Evolutionary conservation across 2,888 invertebrate genomes (phyloP), one percentile per base, ranked within the genome.

Genomic region (Scaptomyza flava): DNA sequence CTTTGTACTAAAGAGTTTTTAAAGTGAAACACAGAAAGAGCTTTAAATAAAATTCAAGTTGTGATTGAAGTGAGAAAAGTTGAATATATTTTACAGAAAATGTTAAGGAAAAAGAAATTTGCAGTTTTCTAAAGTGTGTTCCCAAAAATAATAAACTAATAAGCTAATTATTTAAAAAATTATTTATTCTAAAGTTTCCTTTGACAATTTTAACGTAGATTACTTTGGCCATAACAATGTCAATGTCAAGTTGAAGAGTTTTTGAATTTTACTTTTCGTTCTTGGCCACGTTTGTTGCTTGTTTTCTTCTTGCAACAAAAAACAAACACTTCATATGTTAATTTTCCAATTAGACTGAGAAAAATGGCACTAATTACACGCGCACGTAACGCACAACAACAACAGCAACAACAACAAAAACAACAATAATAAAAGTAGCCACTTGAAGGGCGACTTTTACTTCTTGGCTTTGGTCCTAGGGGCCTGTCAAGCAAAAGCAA

Each of bases 301-400:
- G 36, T 60, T 65, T 43, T 20, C 17, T 41, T 58, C 54, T 52
- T 54, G 30, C 47, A 45, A 23, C 48, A 64, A 72, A 65, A 77
- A 68, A 81, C 88, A 83, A 85, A 81, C 84, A 87, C 89, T 88
- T 85, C 84, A 88, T 86, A 85, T 85, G 89, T 80, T 85, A 85
- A 85, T 88, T 88, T 85, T 85, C 81, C 81, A 85, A 85, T 85
- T 85, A 85, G 87, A 81, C 81, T 65, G 73, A 68, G 76, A 88
- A 72, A 81, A 88, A 85, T 87, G 87, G 77, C 84, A 83, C 84
- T 85, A 85, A 85, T 85, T 85, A 85, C 81, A 88, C 72, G 75
- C 78, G 79, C 87, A 75, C 79, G 85, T 87, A 68, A 45, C 74
- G 53, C 51, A 63, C 52, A 58, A 57, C 36, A 60, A 27, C 17